Percentiles rank a stretch among this genome's conserved stretches.
Evolutionary conservation across 2,888 invertebrate genomes (phyloP).

Genomic region (Cephus pulcher): DNA sequence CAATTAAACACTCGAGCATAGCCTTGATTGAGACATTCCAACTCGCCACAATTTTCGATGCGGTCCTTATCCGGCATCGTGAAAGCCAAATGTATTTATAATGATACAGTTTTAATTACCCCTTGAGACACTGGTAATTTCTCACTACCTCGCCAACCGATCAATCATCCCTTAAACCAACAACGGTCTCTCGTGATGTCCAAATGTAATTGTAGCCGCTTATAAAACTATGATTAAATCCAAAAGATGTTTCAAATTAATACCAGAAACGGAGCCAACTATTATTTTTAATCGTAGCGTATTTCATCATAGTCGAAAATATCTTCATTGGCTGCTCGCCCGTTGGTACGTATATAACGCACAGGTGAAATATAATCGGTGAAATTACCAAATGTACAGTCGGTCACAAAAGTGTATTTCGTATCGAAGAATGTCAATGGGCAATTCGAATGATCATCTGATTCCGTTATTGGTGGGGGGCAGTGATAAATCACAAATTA

Average conservation of each 20-base stretch:
- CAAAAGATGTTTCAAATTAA: neutral
- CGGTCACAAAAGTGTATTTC: neutral
- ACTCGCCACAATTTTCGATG: slow-evolving; percentile 46
- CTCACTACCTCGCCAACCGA: neutral
- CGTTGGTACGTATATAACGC: neutral
- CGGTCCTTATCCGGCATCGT: slow-evolving; percentile 33
- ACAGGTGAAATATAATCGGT: neutral
- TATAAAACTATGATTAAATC: neutral
- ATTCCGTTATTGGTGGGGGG: slow-evolving; percentile 18
- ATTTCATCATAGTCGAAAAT: neutral
- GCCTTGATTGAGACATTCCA: slow-evolving; percentile 62
- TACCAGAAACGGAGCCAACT: neutral
- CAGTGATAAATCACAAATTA: slow-evolving; percentile 61
- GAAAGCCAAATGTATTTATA: slow-evolving; percentile 39
- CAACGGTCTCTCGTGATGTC: neutral
- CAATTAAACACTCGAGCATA: slow-evolving; percentile 50
- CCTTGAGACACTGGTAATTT: neutral
- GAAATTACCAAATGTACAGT: neutral
- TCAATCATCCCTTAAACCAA: neutral
- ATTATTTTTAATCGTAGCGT: neutral
- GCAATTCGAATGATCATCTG: neutral
- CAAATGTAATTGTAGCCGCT: neutral
- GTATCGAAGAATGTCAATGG: neutral
- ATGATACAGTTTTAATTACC: slow-evolving; percentile 28
- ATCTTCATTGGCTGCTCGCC: neutral